phyloP scores from a whole-genome alignment of 2,113 vertebrate species.

The Tympanuchus pallidicinctus region DNA sequence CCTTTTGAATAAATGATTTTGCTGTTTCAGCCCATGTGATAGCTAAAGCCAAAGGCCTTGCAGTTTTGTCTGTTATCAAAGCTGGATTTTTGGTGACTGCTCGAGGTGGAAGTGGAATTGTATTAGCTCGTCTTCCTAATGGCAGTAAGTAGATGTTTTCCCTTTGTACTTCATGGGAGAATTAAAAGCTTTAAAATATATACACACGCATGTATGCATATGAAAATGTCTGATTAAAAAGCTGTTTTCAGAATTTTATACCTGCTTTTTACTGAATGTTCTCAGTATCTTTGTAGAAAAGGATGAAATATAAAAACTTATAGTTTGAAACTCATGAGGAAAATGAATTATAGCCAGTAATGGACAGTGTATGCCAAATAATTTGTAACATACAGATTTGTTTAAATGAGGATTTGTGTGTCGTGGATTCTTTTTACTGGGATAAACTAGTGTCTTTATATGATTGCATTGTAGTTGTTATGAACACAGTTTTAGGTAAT shows the following conservation, averaged over 20 bases:
- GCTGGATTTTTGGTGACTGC: conserved; percentile 96
- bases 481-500: not conserved
- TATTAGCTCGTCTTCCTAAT: conserved; percentile 88
- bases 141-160: conserved; percentile 84
- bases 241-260: not conserved
- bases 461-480: not conserved
- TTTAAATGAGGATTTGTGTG: not conserved
- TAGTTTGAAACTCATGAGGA: not conserved
- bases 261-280: not conserved
- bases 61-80: conserved; percentile 93
- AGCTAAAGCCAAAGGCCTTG: conserved; percentile 94
- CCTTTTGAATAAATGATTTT: not conserved
- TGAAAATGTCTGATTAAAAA: not conserved
- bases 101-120: conserved; percentile 93
- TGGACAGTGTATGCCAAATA: not conserved
- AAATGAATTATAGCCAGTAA: not conserved
- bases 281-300: not conserved
- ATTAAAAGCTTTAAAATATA: not conserved
- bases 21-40: conserved; percentile 88
- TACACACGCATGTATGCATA: not conserved
- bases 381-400: not conserved
- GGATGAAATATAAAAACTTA: not conserved
- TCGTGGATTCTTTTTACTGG: not conserved
- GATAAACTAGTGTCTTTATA: not conserved
- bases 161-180: not conserved